Conservation (phyloP, 2,113 vertebrate species). For the Meles meles region DNA sequence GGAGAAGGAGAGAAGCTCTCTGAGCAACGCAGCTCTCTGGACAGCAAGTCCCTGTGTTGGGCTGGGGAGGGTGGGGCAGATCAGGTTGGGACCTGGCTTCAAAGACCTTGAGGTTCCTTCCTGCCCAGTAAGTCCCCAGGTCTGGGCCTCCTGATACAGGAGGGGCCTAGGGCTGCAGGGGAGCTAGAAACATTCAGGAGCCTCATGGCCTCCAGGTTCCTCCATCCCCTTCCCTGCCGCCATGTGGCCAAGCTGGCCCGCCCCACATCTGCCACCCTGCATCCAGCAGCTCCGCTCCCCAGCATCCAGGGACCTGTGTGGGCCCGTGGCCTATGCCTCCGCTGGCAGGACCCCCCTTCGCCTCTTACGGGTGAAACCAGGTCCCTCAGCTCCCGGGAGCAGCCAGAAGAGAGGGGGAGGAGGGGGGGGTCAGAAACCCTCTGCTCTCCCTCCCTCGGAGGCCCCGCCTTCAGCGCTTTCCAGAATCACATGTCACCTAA, state of each 20-base stretch:
- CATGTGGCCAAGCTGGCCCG: accelerated
- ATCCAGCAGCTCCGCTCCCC: background rate
- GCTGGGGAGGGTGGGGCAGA: background rate
- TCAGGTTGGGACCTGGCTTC: background rate
- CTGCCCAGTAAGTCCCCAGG: background rate
- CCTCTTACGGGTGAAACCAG: background rate
- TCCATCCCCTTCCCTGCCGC: background rate
- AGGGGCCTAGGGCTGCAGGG: background rate
- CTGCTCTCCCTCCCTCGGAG: background rate
- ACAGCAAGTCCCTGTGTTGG: background rate
- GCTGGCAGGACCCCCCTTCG: no score
- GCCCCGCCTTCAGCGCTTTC: background rate
- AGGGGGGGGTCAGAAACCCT: background rate
- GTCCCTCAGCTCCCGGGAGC: background rate
- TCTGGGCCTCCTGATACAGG: background rate
- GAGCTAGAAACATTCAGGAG: background rate
- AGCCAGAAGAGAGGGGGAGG: background rate
- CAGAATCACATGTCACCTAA: background rate
- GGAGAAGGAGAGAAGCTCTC: background rate
- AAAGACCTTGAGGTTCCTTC: background rate
- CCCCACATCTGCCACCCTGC: background rate
- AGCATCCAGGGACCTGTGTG: background rate
- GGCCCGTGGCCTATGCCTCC: accelerated
- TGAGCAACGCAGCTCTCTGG: background rate
- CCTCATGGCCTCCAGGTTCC: background rate